Evolutionary conservation across 2,888 invertebrate species (phyloP).

Genomic region (Cephus spinipes): DNA sequence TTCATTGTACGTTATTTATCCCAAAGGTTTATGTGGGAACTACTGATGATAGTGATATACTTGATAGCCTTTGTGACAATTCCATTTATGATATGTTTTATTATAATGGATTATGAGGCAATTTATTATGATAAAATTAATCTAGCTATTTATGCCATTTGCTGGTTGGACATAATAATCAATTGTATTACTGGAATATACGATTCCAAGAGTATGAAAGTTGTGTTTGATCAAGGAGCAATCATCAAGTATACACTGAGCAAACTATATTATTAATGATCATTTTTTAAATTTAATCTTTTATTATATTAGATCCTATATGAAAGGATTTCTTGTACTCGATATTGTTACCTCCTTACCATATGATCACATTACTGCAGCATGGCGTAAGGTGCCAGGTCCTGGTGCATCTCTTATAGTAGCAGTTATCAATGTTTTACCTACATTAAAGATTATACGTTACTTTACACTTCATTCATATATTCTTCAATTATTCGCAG

Average conservation of each 20-base stretch:
- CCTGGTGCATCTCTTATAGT: slow-evolving; percentile 32
- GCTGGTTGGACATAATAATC: slow-evolving; percentile 54
- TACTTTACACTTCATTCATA: slow-evolving; percentile 47
- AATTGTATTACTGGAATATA: slow-evolving; percentile 53
- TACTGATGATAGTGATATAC: slow-evolving; percentile 50
- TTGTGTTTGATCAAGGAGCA: slow-evolving; percentile 41
- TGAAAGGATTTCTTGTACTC: slow-evolving; percentile 42
- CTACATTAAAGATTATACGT: slow-evolving; percentile 52
- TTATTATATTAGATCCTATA: slow-evolving; percentile 42
- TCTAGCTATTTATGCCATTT: slow-evolving; percentile 48
- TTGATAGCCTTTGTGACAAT: slow-evolving; percentile 51
- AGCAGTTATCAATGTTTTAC: slow-evolving; percentile 49
- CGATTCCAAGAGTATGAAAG: slow-evolving; percentile 27
- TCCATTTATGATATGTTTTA: slow-evolving; percentile 53
- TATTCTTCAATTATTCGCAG: slow-evolving; percentile 44
- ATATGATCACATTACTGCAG: slow-evolving; percentile 52
- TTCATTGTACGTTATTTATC: slow-evolving; percentile 8
- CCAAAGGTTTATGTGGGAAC: slow-evolving; percentile 57
- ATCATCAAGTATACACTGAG: slow-evolving; percentile 45
- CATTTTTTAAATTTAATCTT: not conserved
- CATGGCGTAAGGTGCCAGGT: slow-evolving; percentile 51
- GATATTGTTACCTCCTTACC: slow-evolving; percentile 57
- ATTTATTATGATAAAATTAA: slow-evolving; percentile 47
- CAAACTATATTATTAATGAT: not conserved
- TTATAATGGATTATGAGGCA: slow-evolving; percentile 48